Base-by-base conservation (phyloP, 2,113 vertebrate species). In the Aphyosemion australe region DNA sequence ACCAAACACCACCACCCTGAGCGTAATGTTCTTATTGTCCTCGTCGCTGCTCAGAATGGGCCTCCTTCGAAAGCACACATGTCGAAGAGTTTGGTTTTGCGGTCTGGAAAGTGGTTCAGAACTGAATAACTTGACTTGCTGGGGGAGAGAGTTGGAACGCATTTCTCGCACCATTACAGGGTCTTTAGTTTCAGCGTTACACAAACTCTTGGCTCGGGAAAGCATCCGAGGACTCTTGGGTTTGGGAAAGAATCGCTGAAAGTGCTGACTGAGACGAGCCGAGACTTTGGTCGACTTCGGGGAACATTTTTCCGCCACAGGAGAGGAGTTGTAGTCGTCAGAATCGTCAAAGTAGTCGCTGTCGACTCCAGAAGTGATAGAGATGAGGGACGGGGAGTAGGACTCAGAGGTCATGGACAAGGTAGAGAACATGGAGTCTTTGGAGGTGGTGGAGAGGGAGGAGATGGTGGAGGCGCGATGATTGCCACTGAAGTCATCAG, bases 1-100 rank as follows among this genome's bases (percentile, higher is more conserved):
- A 42, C 97, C 97, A 0, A 99, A 99, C 79, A 98, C 96, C 65
- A 98, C 95, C 2, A 99, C 93, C 0, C 97, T 93, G 55, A 99
- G 84, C 0, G 94, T 95, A 6, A 88, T 89, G 12, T 79, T 85
- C 78, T 93, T 94, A 62, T 87, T 37, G 2, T 96, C 95, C 77
- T 98, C 96, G 0, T 96, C 94, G 0, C 88, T 94, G 75, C 96
- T 97, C 52, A 98, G 90, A 72, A 96, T 96, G 19, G 97, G 97
- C 50, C 95, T 91, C 8, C 95, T 92, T 31, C 92, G 76, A 81
- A 84, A 95, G 79, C 90, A 91, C 1, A 92, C 82, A 5, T 90
- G 89, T 2, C 79, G 87, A 0, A 91, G 87, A 18, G 84, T 74
- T 58, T 79, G 84, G 54, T 34, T 78, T 12, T 73, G 72, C 1